Conservation (phyloP, 2,888 invertebrate species). For the Carcina quercana region DNA sequence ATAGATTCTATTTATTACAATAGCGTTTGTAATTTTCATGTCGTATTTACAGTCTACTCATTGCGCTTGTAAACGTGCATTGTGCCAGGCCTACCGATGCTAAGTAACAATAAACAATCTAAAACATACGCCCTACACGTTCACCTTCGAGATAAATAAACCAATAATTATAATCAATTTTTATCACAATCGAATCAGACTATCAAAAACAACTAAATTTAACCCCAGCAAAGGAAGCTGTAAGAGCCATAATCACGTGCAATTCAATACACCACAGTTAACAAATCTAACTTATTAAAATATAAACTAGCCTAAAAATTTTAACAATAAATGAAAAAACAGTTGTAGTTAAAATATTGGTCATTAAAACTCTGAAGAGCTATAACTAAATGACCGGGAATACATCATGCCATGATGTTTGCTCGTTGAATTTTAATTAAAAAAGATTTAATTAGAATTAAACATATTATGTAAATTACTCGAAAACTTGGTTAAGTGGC, state of each 20-base stretch:
- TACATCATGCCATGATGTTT: slow-evolving; percentile 70
- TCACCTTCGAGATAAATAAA: slow-evolving; percentile 46
- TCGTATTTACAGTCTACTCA: too few species aligned
- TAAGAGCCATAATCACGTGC: slow-evolving; percentile 65
- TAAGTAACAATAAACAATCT: slow-evolving; percentile 59
- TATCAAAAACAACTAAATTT: slow-evolving; percentile 56
- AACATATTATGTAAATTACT: slow-evolving; percentile 70
- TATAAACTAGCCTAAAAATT: slow-evolving; percentile 74
- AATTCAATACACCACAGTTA: slow-evolving; percentile 71
- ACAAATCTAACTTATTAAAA: slow-evolving; percentile 72
- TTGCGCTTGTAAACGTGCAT: too few species aligned
- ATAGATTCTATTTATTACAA: too few species aligned
- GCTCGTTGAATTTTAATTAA: slow-evolving; percentile 53
- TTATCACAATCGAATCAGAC: slow-evolving; percentile 70
- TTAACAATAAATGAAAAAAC: slow-evolving; percentile 69
- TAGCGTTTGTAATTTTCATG: too few species aligned
- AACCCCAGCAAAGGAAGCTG: slow-evolving; percentile 57
- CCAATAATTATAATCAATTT: slow-evolving; percentile 49
- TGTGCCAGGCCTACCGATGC: too few species aligned
- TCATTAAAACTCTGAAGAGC: slow-evolving; percentile 70
- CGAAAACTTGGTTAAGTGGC: slow-evolving; percentile 65
- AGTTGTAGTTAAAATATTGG: slow-evolving; percentile 65
- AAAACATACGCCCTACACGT: slow-evolving; percentile 29
- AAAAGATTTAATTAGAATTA: slow-evolving; percentile 56
- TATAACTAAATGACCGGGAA: slow-evolving; percentile 68